Evolutionary conservation across 1,140 invertebrate species (phyloP).

Genomic region (Babylonia areolata): DNA sequence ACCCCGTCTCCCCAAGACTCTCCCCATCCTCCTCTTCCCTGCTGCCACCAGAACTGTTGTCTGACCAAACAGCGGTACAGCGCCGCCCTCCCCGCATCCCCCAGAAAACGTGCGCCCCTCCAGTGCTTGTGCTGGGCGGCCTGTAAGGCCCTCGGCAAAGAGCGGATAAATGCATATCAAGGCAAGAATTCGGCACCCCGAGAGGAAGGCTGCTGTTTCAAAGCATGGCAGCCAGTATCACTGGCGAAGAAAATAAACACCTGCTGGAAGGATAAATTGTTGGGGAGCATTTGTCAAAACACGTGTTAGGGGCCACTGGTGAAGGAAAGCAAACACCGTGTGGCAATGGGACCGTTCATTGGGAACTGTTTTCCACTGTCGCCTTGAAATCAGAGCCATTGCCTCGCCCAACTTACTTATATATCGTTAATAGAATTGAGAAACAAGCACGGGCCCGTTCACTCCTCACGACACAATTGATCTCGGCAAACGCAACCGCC

Average conservation of each 20-base stretch:
- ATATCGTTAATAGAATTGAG: too few relatives aligned
- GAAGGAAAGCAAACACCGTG: neutral
- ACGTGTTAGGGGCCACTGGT: neutral
- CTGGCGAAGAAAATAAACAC: constrained; percentile 22
- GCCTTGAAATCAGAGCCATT: too few relatives aligned
- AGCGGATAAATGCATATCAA: neutral
- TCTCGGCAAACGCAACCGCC: too few relatives aligned
- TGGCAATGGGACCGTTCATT: neutral
- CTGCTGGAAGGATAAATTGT: constrained; percentile 5
- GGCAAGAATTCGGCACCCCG: neutral
- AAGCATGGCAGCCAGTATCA: neutral
- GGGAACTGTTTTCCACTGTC: neutral
- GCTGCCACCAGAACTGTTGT: constrained; percentile 7
- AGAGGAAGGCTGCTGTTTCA: neutral
- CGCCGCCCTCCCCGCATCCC: neutral
- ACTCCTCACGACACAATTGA: too few relatives aligned
- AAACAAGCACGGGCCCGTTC: too few relatives aligned
- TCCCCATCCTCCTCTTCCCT: neutral
- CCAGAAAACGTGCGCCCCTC: too few relatives aligned
- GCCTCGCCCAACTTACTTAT: too few relatives aligned
- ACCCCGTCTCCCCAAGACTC: neutral
- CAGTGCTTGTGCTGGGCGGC: too few relatives aligned
- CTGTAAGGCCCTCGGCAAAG: neutral
- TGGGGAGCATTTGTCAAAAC: constrained; percentile 24
- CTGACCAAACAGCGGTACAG: neutral